Base-by-base conservation (phyloP, 2,113 vertebrate species). In the Gasterosteus nipponicus region DNA sequence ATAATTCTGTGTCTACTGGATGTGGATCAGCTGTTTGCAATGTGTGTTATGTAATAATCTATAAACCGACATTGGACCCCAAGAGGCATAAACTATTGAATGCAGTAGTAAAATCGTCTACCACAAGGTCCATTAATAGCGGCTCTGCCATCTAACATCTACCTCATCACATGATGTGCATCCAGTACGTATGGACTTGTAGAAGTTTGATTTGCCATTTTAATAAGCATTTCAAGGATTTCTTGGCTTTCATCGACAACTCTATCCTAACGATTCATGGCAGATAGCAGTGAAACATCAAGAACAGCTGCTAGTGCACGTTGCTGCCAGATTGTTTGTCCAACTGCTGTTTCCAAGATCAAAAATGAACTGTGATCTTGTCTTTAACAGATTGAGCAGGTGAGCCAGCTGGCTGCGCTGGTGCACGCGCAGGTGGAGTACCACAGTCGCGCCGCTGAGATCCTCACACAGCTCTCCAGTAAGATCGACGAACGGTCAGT, bases 371-470 rank as follows among this genome's bases (percentile, higher is more conserved):
- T 22, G 42, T 14, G 51, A 22, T 53, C 19, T 53, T 26, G 8
- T 46, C 44, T 62, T 78, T 59, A 73, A 81, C 93, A 99, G 96
- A 96, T 99, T 49, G 98, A 99, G 76, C 98, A 99, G 89, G 98
- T 99, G 92, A 99, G 98, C 93, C 98, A 99, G 92, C 95, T 99
- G 58, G 93, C 97, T 15, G 96, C 98, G 0, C 93, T 99, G 49
- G 97, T 98, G 62, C 97, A 99, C 68, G 97, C 98, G 69, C 98
- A 99, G 92, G 92, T 98, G 94, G 96, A 99, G 78, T 99, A 99
- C 88, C 98, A 99, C 89, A 96, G 94, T 86, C 96, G 98, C 73
- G 95, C 98, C 1, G 87, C 95, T 0, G 96, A 98, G 93, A 98
- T 99, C 87, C 95, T 99, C 75, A 96, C 97, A 84, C 95, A 95